Percentiles rank a stretch among this genome's conserved stretches.
phyloP scores from a whole-genome alignment of 35 echinoderm and acorn worm species.

The Heliocidaris erythrogramma region DNA sequence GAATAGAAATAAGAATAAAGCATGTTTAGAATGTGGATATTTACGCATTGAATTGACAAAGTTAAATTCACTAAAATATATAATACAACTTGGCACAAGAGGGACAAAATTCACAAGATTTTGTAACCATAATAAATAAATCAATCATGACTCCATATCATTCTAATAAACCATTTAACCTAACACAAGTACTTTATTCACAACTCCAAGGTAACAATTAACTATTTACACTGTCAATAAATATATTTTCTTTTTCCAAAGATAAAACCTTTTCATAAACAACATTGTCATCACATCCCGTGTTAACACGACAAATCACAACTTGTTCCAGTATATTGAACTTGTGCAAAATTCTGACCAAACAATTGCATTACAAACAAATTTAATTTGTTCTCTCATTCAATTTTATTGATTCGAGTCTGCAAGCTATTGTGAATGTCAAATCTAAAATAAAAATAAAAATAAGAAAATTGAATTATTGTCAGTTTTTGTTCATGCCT shows the following conservation, averaged over 20 bases:
- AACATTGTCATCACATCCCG: neutral
- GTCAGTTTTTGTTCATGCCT: neutral
- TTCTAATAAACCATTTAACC: neutral
- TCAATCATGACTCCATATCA: neutral
- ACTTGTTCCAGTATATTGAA: neutral
- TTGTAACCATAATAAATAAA: conserved; percentile 13
- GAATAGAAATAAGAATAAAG: neutral
- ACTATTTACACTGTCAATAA: neutral
- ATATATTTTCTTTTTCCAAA: neutral
- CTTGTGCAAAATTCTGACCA: too few relatives aligned
- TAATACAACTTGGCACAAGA: neutral
- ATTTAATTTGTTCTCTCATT: neutral
- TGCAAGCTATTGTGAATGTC: neutral
- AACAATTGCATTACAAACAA: neutral
- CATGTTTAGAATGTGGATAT: neutral
- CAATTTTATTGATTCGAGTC: neutral
- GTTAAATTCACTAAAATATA: neutral
- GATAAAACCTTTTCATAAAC: neutral
- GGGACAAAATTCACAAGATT: neutral
- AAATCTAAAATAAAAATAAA: neutral
- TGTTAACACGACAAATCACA: neutral
- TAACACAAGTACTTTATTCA: conserved; percentile 7
- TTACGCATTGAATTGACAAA: neutral
- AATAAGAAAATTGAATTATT: neutral
- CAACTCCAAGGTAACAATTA: neutral